A percentile compares a stretch with the other conserved stretches of the same genome.
Evolutionary conservation across 2,888 invertebrate species (phyloP).

Genomic region (Psylliodes chrysocephalus): DNA sequence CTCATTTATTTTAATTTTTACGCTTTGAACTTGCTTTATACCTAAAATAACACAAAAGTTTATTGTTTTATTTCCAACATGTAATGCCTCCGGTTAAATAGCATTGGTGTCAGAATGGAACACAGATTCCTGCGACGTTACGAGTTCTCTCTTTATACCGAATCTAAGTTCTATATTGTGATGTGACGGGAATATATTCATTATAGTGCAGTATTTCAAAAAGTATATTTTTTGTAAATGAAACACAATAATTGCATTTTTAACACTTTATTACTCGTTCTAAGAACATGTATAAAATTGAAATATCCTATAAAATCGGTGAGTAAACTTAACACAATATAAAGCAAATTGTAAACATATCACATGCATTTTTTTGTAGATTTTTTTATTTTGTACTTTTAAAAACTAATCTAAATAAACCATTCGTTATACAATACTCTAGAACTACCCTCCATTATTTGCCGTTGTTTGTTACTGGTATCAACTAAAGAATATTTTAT

Average conservation of each 20-base stretch:
- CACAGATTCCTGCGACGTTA: too few relatives aligned
- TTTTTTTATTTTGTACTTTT: slow-evolving; percentile 33
- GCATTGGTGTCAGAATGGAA: too few relatives aligned
- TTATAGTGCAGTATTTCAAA: too few relatives aligned
- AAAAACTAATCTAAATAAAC: slow-evolving; percentile 30
- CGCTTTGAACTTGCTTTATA: too few relatives aligned
- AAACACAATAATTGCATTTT: neutral
- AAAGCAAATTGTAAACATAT: slow-evolving; percentile 34
- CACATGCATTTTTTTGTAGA: slow-evolving; percentile 37
- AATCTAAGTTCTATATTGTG: too few relatives aligned
- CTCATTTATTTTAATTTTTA: too few relatives aligned
- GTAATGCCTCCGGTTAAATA: too few relatives aligned
- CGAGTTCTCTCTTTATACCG: too few relatives aligned
- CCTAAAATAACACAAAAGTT: too few relatives aligned
- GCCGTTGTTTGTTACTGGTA: neutral
- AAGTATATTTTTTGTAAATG: too few relatives aligned
- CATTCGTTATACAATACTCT: slow-evolving; percentile 27
- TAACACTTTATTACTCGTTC: slow-evolving; percentile 17
- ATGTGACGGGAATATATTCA: too few relatives aligned
- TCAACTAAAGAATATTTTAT: neutral
- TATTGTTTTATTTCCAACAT: too few relatives aligned
- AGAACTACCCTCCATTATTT: slow-evolving; percentile 10
- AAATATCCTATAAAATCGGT: slow-evolving; percentile 42
- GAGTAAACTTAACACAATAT: slow-evolving; percentile 36
- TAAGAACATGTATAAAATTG: slow-evolving; percentile 42